These are phyloP conservation scores for Tragelaphus buxtoni DNA, from an alignment of 2,113 vertebrate genomes.

Conservation along the genomic window DNA sequence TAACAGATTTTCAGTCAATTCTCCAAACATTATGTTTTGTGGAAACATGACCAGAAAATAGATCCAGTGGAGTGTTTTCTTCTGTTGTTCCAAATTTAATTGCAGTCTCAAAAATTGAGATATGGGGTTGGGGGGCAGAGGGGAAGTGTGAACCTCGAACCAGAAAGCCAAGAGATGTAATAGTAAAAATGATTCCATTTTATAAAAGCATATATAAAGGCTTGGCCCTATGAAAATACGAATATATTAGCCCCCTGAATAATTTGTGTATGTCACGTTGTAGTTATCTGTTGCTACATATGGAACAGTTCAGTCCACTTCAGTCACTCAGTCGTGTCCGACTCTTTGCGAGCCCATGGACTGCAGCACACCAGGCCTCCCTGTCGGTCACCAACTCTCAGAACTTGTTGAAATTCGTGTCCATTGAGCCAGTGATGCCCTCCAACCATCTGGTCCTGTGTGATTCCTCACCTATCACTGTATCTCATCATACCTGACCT, in stretches of 20 bases:
- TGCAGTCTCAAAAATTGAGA: background rate
- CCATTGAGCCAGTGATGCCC: background rate
- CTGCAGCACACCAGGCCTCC: background rate
- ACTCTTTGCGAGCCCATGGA: background rate
- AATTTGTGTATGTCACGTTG: too few species aligned
- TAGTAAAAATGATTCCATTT: too few species aligned
- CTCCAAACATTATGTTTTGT: background rate
- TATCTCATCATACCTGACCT: accelerated
- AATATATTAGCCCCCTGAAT: accelerated
- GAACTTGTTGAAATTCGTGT: background rate
- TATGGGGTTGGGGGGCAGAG: accelerated
- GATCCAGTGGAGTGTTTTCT: background rate
- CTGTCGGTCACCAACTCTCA: background rate
- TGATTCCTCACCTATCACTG: background rate
- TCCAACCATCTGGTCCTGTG: background rate
- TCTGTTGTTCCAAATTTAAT: background rate
- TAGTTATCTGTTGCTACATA: background rate
- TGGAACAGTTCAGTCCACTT: background rate
- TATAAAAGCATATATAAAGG: background rate
- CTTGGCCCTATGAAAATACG: background rate
- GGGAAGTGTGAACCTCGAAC: background rate
- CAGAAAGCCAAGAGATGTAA: background rate
- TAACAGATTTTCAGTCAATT: background rate
- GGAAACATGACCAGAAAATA: background rate
- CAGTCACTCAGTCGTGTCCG: accelerated